Base-by-base conservation (phyloP, 2,113 vertebrate genomes). In the Siniperca chuatsi region DNA sequence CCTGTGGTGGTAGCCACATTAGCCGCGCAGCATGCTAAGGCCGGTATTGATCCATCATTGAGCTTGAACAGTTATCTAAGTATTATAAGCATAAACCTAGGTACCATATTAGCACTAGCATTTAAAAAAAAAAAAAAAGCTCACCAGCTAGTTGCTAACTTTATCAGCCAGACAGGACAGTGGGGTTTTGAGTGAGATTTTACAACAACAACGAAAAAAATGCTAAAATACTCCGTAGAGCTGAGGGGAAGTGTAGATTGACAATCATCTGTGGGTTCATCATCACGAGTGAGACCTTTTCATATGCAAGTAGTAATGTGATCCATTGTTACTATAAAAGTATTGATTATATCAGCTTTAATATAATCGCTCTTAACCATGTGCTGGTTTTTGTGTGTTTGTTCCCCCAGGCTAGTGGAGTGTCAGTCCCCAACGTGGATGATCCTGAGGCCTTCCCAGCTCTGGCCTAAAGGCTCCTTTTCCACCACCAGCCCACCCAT, bases 371-470 rank as follows among this genome's bases (percentile, higher is more conserved):
- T 37, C 4, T 40, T 61, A 61, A 66, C 74, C 8, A 12, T 8
- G 75, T 54, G 83, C 9, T 94, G 89, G 11, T 70, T 92, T 71
- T 90, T 93, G 92, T 75, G 13, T 85, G 12, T 71, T 67, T 78
- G 5, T 64, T 18, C 72, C 80, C 8, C 3, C 95, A 99, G 98
- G 97, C 97, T 23, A 96, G 96, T 81, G 97, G 97, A 87, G 96
- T 96, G 94, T 99, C 98, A 70, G 98, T 97, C 95, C 98, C 98
- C 93, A 99, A 99, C 66, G 98, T 99, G 93, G 98, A 99, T 83
- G 98, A 99, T 93, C 98, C 98, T 81, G 98, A 99, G 96, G 98
- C 98, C 93, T 99, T 99, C 95, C 98, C 98, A 90, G 98, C 98
- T 91, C 95, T 99, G 94, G 97, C 98, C 94, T 99, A 96, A 90